Conservation (phyloP, 1,140 invertebrate species). For the Drosophila trapezifrons region DNA sequence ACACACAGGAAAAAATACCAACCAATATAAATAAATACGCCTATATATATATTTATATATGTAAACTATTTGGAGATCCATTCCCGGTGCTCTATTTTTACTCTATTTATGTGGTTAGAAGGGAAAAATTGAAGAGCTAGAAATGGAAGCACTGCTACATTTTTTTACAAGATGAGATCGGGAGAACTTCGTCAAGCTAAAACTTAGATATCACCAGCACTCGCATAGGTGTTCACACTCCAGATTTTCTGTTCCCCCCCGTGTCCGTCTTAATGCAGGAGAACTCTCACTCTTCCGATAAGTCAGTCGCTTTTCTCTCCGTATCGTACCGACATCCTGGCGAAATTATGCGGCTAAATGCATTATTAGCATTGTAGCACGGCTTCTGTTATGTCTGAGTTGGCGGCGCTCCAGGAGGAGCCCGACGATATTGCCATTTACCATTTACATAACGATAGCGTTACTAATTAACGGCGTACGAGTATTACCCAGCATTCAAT, state of each 20-base stretch:
- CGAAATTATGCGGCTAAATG: constrained; percentile 8
- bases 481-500: constrained; percentile 33
- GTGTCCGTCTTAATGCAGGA: constrained; percentile 2
- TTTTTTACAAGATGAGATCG: constrained; percentile 55
- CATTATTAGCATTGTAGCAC: constrained; percentile 5
- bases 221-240: constrained; percentile 14
- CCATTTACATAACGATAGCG: constrained; percentile 38
- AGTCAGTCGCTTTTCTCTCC: constrained; percentile 12
- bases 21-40: constrained; percentile 61
- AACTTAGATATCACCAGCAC: constrained; percentile 11
- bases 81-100: constrained; percentile 77
- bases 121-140: constrained; percentile 36
- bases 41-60: constrained; percentile 70
- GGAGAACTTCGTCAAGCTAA: constrained; percentile 6
- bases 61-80: constrained; percentile 79
- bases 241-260: not conserved
- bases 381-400: constrained; percentile 17
- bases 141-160: constrained; percentile 47
- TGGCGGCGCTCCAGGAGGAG: constrained; percentile 26
- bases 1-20: constrained; percentile 65
- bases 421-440: constrained; percentile 50
- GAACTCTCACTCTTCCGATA: constrained; percentile 17
- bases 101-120: constrained; percentile 72
- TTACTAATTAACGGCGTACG: constrained; percentile 38
- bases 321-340: constrained; percentile 17